phyloP scores from a whole-genome alignment of 2,888 invertebrate genomes.

The Tetheella fluctuosa region DNA sequence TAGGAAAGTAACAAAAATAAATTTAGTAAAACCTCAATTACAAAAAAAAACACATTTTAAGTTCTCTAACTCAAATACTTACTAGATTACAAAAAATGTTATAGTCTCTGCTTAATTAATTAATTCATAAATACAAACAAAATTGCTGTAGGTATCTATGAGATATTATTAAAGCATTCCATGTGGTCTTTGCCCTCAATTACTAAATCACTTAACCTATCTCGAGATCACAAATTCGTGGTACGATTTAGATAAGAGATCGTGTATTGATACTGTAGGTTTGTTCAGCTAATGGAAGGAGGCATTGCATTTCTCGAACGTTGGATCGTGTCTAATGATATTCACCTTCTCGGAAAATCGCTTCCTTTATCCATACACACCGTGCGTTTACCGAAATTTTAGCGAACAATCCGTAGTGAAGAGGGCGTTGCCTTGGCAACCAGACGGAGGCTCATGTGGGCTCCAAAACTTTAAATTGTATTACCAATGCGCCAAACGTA shows the following conservation, averaged over 20 bases:
- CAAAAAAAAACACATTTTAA: too few relatives aligned
- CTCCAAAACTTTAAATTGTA: slow-evolving; percentile 82
- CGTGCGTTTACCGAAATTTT: slow-evolving; percentile 76
- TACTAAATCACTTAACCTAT: slow-evolving; percentile 9
- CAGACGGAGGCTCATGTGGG: slow-evolving; percentile 78
- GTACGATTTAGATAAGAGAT: slow-evolving; percentile 15
- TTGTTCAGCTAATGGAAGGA: slow-evolving; percentile 60
- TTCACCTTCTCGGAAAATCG: slow-evolving; percentile 80
- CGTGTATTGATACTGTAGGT: slow-evolving; percentile 38
- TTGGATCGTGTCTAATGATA: slow-evolving; percentile 75
- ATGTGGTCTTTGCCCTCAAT: not conserved
- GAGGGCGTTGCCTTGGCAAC: slow-evolving; percentile 80
- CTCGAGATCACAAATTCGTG: slow-evolving; percentile 5
- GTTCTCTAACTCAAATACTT: too few relatives aligned
- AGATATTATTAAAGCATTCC: not conserved
- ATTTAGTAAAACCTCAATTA: too few relatives aligned
- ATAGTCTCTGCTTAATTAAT: too few relatives aligned
- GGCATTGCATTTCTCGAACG: slow-evolving; percentile 37
- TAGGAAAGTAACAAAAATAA: too few relatives aligned
- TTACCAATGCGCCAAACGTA: slow-evolving; percentile 69
- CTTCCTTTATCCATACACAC: slow-evolving; percentile 75
- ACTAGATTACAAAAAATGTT: too few relatives aligned
- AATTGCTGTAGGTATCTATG: too few relatives aligned
- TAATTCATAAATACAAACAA: too few relatives aligned
- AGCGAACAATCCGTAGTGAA: slow-evolving; percentile 52